phyloP scores from a whole-genome alignment of 2,113 vertebrate genomes.

The Chrysochloris asiatica region DNA sequence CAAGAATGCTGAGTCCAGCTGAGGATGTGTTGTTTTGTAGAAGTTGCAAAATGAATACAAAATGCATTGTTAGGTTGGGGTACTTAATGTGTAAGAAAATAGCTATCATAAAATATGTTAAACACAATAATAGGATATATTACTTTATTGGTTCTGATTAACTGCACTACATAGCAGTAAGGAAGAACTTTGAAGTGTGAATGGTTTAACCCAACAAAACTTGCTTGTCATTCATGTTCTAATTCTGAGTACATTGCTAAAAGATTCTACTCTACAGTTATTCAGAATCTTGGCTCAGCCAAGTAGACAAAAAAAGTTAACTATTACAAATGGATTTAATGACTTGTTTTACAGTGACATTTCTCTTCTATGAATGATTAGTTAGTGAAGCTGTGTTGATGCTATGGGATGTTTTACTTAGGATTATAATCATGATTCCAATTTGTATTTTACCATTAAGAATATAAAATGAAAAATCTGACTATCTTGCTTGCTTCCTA shows the following conservation, averaged over 20 bases:
- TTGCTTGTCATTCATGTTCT: not conserved
- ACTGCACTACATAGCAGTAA: not conserved
- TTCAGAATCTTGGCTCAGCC: not conserved
- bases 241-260: not conserved
- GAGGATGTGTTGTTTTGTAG: not conserved
- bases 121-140: not conserved
- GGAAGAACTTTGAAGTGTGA: not conserved
- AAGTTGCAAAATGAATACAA: not conserved
- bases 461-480: not conserved
- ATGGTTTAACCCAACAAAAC: not conserved
- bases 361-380: slow-evolving; percentile 11
- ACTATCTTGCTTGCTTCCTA: not conserved
- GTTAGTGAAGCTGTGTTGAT: not conserved
- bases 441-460: not conserved
- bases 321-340: not conserved
- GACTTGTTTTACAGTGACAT: not conserved
- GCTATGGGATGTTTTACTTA: not conserved
- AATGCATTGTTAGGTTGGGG: not conserved
- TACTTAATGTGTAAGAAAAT: not conserved
- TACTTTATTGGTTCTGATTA: not conserved
- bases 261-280: not conserved
- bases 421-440: not conserved
- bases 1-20: not conserved
- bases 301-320: too few species aligned
- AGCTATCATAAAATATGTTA: not conserved